Base-by-base conservation (phyloP, 2,797 vertebrate genomes). In the Poeciliopsis gracilis region DNA sequence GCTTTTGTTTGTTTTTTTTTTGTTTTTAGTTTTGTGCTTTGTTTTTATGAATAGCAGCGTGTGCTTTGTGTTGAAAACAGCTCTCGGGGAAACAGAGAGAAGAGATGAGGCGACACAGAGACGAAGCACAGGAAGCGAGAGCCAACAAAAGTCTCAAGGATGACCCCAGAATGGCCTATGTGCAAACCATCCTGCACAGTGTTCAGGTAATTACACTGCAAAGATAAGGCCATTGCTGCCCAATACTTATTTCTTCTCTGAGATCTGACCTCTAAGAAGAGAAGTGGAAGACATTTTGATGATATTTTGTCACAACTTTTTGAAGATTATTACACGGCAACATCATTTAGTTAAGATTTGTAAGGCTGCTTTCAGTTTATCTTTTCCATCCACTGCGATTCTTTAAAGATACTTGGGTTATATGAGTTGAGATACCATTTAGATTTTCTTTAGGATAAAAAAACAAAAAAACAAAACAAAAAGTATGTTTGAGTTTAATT, bases 21-120 rank as follows among this genome's bases (percentile, higher is more conserved):
- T n/a, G n/a, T 12, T 36, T 38, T 8, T 38, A 38, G 4, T 41
- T 36, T 20, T 11, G 1, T 41, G 63, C 38, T 67, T 20, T 13
- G 63, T 67, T 67, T 67, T 67, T 23, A 69, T 43, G 66, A 13
- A 25, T n/a, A 45, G 25, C 38, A n/a, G 72, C 79, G 30, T 91
- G 59, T 13, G 28, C 20, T 86, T 36, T 84, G 25, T 81, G 23
- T 72, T 88, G 55, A 78, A 87, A 75, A 89, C 80, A 96, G 96
- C 88, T 96, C 15, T 93, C 93, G 11, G 84, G 25, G 49, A 81
- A 90, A 66, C 90, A 86, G 83, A 92, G 90, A 75, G 87, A 87
- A 55, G 90, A 95, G 88, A 95, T 96, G 94, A 88, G 72, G 84
- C 77, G 18, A 49, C 82, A 92, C 78, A 90, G 89, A 92, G 85